phyloP scores from a whole-genome alignment of 2,888 invertebrate genomes.

The Drosophila percnosoma region DNA sequence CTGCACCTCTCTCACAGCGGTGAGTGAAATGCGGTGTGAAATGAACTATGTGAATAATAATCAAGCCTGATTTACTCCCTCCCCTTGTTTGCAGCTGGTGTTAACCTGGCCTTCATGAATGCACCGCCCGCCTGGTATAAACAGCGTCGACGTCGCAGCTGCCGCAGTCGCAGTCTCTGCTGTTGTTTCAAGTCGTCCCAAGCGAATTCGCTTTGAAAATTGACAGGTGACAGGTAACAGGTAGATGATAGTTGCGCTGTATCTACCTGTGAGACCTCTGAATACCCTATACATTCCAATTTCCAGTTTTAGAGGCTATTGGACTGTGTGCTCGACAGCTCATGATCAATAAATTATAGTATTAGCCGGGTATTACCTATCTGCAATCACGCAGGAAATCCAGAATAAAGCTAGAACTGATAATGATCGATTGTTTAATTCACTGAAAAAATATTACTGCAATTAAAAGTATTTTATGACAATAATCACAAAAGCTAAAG shows the following conservation, averaged over 20 bases:
- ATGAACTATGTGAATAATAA: constrained; percentile 11
- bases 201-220: constrained; percentile 36
- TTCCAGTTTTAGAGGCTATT: background rate
- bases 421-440: constrained; percentile 12
- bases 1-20: constrained; percentile 35
- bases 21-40: constrained; percentile 36
- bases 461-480: background rate
- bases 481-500: background rate
- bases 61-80: constrained; percentile 3
- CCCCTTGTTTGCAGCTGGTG: constrained; percentile 37
- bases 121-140: constrained; percentile 65
- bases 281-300: constrained; percentile 28
- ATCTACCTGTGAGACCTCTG: background rate
- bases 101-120: constrained; percentile 41
- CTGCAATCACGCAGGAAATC: constrained; percentile 38
- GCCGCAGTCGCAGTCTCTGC: constrained; percentile 65
- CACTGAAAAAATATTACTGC: background rate
- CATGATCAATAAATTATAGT: constrained; percentile 11
- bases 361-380: constrained; percentile 34
- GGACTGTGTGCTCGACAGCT: background rate
- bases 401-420: constrained; percentile 37
- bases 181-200: constrained; percentile 57
- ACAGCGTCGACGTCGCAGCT: constrained; percentile 58
- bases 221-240: constrained; percentile 22
- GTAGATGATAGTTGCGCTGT: constrained; percentile 29